These are phyloP conservation scores for Drosophila bocki DNA, from an alignment of 1,140 invertebrate genomes.

Conservation along the genomic window DNA sequence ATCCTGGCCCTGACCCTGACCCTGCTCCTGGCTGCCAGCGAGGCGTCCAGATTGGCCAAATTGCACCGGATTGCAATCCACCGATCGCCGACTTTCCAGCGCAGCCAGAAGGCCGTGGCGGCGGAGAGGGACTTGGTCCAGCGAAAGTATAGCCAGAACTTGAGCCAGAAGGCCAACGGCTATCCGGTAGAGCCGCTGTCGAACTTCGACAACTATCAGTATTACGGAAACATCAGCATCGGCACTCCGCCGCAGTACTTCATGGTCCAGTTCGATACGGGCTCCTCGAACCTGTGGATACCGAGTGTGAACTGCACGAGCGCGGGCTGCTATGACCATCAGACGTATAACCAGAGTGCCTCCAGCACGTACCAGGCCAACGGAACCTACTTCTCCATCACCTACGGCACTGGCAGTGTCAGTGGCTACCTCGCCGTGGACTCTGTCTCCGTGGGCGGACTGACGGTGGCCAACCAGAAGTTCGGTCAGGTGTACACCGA, in stretches of 20 bases:
- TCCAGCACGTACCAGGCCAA: slow-evolving; percentile 94
- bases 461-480: slow-evolving; percentile 92
- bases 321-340: slow-evolving; percentile 92
- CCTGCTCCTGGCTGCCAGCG: slow-evolving; percentile 8
- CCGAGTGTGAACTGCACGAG: slow-evolving; percentile 95
- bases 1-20: slow-evolving; percentile 8
- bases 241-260: slow-evolving; percentile 97
- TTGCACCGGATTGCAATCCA: slow-evolving; percentile 30
- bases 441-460: slow-evolving; percentile 89
- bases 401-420: slow-evolving; percentile 97
- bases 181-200: slow-evolving; percentile 20
- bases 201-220: slow-evolving; percentile 89
- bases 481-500: slow-evolving; percentile 99
- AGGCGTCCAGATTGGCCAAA: background rate
- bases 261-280: slow-evolving; percentile 98
- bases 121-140: slow-evolving; percentile 11
- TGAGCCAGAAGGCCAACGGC: background rate
- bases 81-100: background rate
- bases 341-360: slow-evolving; percentile 93
- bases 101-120: slow-evolving; percentile 4
- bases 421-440: slow-evolving; percentile 97
- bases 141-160: slow-evolving; percentile 17
- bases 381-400: slow-evolving; percentile 96
- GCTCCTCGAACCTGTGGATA: slow-evolving; percentile 99
- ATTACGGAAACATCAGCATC: slow-evolving; percentile 97